Base-by-base conservation (phyloP, 1,140 invertebrate genomes). In the Anastrepha obliqua region DNA sequence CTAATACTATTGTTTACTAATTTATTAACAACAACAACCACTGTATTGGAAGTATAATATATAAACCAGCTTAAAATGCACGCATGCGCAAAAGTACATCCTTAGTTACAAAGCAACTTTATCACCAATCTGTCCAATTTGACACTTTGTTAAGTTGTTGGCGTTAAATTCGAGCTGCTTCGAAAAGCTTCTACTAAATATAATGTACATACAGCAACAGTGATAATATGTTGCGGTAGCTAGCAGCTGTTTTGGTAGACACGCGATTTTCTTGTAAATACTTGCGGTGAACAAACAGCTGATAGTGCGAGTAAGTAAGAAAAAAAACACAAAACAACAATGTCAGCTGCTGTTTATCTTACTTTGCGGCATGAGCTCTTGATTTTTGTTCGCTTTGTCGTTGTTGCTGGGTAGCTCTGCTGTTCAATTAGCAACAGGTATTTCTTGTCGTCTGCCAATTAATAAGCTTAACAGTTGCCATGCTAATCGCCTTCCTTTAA, bases 401-500 rank as follows among this genome's bases (percentile, higher is more conserved):
- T 20, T 81, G 74, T 55, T 51, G 3, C 8, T 55, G n/a, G 9
- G 47, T 47, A 81, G 42, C 42, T 51, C 20, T 81, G 74, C n/a
- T 20, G 74, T 29, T 81, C 74, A 81, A 81, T 81, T 81, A 81
- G 74, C 42, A 81, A 81, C 74, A 81, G 74, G 74, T 81, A 81
- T 81, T 55, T 81, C 74, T 81, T 81, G 74, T 81, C 74, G 74
- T 81, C 74, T 55, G 74, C 47, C 74, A 81, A 81, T 81, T 81
- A 81, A 81, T 81, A 81, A 74, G 51, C 74, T 29, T 20, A 20
- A 58, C 74, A 8, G 17, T 55, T 81, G 74, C 51, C 51, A 81
- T 81, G 47, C 74, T 81, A 20, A 81, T 62, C 60, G 60, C n/a
- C 60, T 13, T 62, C 60, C 60, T 62, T 15, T n/a, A 13, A 62